Conservation (phyloP, 2,113 vertebrate genomes). For the Grus americana region DNA sequence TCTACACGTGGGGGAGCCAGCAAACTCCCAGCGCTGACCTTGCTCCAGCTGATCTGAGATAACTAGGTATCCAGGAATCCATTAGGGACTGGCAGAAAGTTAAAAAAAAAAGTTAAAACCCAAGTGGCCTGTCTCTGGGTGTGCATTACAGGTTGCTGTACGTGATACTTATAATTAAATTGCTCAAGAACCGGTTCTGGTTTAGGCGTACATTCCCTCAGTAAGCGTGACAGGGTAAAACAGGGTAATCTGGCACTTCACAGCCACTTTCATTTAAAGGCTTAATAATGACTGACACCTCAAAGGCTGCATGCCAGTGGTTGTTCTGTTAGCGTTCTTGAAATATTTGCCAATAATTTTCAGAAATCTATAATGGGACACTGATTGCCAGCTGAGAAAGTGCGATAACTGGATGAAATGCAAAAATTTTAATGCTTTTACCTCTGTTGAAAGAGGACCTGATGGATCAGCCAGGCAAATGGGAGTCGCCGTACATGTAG, state of each 20-base stretch:
- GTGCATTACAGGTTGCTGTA: background rate
- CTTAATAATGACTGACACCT: background rate
- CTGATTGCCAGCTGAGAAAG: fast-evolving
- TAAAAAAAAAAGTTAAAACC: background rate
- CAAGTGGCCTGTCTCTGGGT: background rate
- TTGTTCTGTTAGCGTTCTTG: background rate
- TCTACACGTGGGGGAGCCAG: background rate
- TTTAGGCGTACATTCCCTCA: background rate
- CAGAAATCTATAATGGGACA: background rate
- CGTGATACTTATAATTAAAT: background rate
- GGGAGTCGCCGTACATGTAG: background rate
- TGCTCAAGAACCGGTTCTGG: slow-evolving; percentile 1
- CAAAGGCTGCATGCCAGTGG: background rate
- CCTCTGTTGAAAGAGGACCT: background rate
- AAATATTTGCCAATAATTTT: background rate
- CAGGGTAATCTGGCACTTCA: background rate
- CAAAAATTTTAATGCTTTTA: background rate
- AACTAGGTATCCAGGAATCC: background rate
- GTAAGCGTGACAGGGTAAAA: background rate
- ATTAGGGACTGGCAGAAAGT: background rate
- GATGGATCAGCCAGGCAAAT: background rate
- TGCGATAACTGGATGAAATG: background rate
- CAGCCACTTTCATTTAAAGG: background rate
- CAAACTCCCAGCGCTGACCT: background rate
- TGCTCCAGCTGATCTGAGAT: background rate